phyloP scores from a whole-genome alignment of 2,797 vertebrate species.

The Aulostomus chinensis region DNA sequence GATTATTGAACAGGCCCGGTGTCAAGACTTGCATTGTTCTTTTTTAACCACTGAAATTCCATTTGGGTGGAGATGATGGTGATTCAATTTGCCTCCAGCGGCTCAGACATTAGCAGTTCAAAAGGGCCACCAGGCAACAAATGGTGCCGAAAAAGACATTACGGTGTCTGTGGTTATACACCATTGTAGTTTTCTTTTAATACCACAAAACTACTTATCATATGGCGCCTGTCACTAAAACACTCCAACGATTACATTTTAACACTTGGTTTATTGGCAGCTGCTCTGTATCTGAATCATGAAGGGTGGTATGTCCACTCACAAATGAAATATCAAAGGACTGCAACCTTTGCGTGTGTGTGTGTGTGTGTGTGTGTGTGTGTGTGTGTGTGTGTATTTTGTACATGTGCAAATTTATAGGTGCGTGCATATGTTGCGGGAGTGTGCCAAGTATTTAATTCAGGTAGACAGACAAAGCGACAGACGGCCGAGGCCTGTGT shows the following conservation, averaged over 20 bases:
- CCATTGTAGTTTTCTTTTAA: slow-evolving; percentile 64
- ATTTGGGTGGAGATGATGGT: slow-evolving; percentile 82
- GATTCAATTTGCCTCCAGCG: slow-evolving; percentile 83
- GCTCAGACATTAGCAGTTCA: slow-evolving; percentile 79
- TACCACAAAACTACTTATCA: slow-evolving; percentile 69
- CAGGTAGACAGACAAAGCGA: slow-evolving; percentile 63
- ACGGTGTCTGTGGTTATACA: slow-evolving; percentile 65
- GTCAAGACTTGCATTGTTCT: slow-evolving; percentile 82
- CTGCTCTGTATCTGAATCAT: slow-evolving; percentile 7
- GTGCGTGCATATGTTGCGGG: slow-evolving; percentile 38
- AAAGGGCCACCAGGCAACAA: slow-evolving; percentile 71
- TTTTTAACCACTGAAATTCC: slow-evolving; percentile 81
- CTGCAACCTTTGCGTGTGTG: slow-evolving; percentile 6
- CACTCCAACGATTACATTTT: slow-evolving; percentile 47
- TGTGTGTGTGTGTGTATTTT: no score
- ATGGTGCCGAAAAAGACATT: slow-evolving; percentile 75
- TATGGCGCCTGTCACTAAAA: slow-evolving; percentile 51
- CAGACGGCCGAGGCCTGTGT: slow-evolving; percentile 58
- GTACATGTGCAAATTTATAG: slow-evolving; percentile 50
- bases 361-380: no score
- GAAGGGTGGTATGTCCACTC: not conserved
- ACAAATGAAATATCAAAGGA: slow-evolving; percentile 4
- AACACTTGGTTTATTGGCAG: slow-evolving; percentile 42
- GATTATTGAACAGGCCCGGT: slow-evolving; percentile 82
- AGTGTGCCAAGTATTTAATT: slow-evolving; percentile 70